Base-by-base conservation (phyloP, 2,888 invertebrate species). In the Lycaena phlaeas region DNA sequence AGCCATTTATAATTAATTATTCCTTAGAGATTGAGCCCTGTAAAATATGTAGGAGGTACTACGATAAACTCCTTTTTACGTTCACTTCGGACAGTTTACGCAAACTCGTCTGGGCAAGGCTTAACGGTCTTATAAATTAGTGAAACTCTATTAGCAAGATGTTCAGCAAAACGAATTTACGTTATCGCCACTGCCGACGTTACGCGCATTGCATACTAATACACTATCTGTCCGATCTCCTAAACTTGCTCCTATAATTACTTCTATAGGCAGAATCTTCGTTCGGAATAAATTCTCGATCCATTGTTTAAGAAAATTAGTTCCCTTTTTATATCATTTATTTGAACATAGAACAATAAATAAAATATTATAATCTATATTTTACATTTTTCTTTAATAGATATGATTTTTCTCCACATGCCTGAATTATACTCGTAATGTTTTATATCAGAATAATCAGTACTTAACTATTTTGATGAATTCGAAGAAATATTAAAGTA, bases 91-190 rank as follows among this genome's bases (percentile, higher is more conserved):
- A 76, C 75, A 74, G 72, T 75, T 77, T 70, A 71, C 67, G 68
- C 58, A 61, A 62, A 34, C 22, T 34, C 22, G 34, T 34, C 22
- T 12, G 22, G 34, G 34, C 34, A 11, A 11, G 34, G 34, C 77
- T 74, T 78, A 74, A 77, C 73, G 68, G 70, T 64, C 81, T 81
- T 81, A 79, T 81, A 84, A 84, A 84, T 84, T 81, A 84, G 79
- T 75, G 76, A 79, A 84, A 82, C 82, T 82, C 82, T 84, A 84
- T 82, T 84, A 84, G 75, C 78, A 72, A 70, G 79, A 82, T 79
- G 79, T 76, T 81, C 75, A 72, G 64, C 68, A 72, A 81, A 81
- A 77, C 79, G 81, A 82, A 82, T 82, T 84, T 81, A 78, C 76
- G 79, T 82, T 82, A 84, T 84, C 84, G 78, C 79, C 75, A 74